Evolutionary conservation across 2,888 invertebrate species (phyloP).

Genomic region (Drosophila buzzatii): DNA sequence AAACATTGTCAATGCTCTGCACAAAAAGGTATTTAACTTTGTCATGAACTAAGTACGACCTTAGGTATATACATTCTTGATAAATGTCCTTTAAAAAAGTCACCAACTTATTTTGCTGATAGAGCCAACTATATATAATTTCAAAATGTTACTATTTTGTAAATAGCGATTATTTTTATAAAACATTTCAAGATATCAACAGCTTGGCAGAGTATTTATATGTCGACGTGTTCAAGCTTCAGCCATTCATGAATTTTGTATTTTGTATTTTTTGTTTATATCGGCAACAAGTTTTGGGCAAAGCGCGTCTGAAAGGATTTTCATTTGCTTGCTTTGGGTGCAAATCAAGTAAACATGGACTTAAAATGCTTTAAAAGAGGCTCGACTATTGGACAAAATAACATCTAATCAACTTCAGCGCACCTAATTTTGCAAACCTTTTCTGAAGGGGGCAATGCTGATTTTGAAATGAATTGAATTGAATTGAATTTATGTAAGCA

Average conservation of each 20-base stretch:
- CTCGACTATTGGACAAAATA: constrained; percentile 27
- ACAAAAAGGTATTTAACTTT: not conserved
- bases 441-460: not conserved
- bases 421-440: not conserved
- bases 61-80: not conserved
- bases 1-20: constrained; percentile 2
- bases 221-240: not conserved
- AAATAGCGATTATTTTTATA: too few relatives aligned
- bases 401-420: constrained; percentile 9
- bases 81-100: too few relatives aligned
- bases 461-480: not conserved
- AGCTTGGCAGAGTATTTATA: not conserved
- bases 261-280: constrained; percentile 2
- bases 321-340: constrained; percentile 40
- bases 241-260: not conserved
- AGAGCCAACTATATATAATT: too few relatives aligned
- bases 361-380: constrained; percentile 2
- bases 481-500: not conserved
- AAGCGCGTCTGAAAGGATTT: constrained; percentile 35
- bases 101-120: too few relatives aligned
- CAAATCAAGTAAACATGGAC: constrained; percentile 27
- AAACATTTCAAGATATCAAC: too few relatives aligned
- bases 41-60: not conserved
- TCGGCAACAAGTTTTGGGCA: constrained; percentile 26
- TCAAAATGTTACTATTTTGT: too few relatives aligned